Evolutionary conservation across 2,888 invertebrate genomes (phyloP).

Genomic region (Caenorhabditis sp.): DNA sequence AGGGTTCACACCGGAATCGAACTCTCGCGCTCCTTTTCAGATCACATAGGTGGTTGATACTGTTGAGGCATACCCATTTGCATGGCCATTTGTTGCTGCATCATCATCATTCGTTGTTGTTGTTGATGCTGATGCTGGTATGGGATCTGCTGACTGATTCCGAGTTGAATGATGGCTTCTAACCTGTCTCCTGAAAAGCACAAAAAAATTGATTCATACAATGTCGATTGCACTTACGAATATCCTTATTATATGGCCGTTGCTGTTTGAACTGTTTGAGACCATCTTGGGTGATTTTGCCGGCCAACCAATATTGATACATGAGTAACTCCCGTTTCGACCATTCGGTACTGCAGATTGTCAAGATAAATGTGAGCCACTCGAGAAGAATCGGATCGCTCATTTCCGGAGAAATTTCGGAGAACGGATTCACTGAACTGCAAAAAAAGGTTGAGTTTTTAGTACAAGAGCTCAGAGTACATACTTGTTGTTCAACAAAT

Average conservation of each 20-base stretch:
- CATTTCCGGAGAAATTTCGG: conserved; percentile 27
- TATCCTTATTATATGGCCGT: neutral
- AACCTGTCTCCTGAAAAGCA: neutral
- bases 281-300: neutral
- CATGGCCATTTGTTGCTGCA: too few relatives aligned
- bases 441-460: too few relatives aligned
- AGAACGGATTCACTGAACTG: conserved; percentile 47
- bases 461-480: too few relatives aligned
- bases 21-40: neutral
- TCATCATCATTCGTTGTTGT: neutral
- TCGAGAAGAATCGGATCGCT: conserved; percentile 49
- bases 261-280: conserved; percentile 27
- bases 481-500: too few relatives aligned
- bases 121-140: neutral
- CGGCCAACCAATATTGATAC: neutral
- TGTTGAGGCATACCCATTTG: neutral
- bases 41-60: neutral
- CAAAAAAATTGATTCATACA: too few relatives aligned
- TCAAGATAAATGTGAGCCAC: conserved; percentile 50
- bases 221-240: too few relatives aligned
- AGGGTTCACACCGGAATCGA: neutral
- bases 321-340: neutral
- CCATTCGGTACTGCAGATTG: conserved; percentile 24
- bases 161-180: neutral
- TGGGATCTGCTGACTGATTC: neutral